Base-by-base conservation (phyloP, 2,113 vertebrate genomes). In the Melanotaenia duboulayi region DNA sequence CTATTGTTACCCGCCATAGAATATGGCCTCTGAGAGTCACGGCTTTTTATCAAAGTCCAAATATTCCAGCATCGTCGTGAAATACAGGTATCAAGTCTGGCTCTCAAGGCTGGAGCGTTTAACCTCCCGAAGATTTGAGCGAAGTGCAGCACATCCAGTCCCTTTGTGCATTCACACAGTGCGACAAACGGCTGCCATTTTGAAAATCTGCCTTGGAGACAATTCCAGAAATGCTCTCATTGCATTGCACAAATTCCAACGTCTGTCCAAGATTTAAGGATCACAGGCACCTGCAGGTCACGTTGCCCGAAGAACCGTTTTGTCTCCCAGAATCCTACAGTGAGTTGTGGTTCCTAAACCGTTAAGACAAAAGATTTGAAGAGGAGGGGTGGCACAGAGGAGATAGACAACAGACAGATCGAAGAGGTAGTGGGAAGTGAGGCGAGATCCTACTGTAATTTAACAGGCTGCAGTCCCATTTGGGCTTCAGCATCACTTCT, bases 381-480 rank as follows among this genome's bases (percentile, higher is more conserved):
- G 48, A 11, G 77, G 51, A 51, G 54, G 40, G 63, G 68, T 28
- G 64, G 50, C 50, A 17, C 22, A 5, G 40, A 19, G 24, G 22
- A 40, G 42, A 54, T 9, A 60, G 62, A 68, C 11, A 3, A 62
- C n/a, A 78, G 71, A 66, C 76, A 69, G 83, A 82, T 55, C 62
- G 49, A 35, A 72, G 72, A 71, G 69, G 68, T 71, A 71, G 59
- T 37, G 71, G 63, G 70, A 58, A 32, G 58, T 20, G 81, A 82
- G 76, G 76, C 64, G 76, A 82, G 71, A 83, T 80, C 68, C 68
- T 71, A 80, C 83, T 89, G 76, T 85, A 85, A 88, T 83, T 83
- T 87, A 80, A 86, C 84, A 74, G 80, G 81, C 87, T 87, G 85
- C 74, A 48, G 74, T 84, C 74, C 74, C 51, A 35, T 71, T 78